A percentile compares a stretch with the other conserved stretches of the same genome.
Evolutionary conservation across 2,888 invertebrate genomes (phyloP).

Genomic region (Eupithecia subumbrata): DNA sequence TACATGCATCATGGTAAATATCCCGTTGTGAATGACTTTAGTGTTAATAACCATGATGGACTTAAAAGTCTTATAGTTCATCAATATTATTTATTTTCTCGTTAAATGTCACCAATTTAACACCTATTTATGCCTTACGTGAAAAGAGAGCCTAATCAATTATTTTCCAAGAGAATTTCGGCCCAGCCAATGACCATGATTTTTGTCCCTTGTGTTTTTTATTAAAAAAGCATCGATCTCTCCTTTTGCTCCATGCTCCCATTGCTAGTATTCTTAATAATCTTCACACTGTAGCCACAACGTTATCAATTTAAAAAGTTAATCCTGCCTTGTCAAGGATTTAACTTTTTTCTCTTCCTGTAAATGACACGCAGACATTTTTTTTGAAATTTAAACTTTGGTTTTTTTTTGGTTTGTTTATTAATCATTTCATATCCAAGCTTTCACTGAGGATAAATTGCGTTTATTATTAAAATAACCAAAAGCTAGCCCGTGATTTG

Average conservation of each 20-base stretch:
- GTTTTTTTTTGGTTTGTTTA: not conserved
- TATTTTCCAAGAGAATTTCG: too few species aligned
- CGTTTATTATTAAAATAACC: slow-evolving; percentile 8
- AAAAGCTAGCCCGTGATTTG: slow-evolving; percentile 9
- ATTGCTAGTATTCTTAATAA: too few species aligned
- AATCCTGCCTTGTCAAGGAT: slow-evolving; percentile 8
- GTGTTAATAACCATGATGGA: too few species aligned
- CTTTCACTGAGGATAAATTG: slow-evolving; percentile 10
- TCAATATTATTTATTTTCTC: too few species aligned
- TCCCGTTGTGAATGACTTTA: too few species aligned
- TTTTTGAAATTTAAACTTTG: not conserved
- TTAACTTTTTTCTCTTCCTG: not conserved
- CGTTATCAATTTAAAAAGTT: slow-evolving; percentile 9
- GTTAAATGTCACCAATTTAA: too few species aligned
- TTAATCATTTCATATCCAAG: not conserved
- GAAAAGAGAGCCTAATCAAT: too few species aligned
- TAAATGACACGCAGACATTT: not conserved
- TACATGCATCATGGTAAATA: too few species aligned
- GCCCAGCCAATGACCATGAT: too few species aligned
- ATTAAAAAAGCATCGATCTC: not conserved
- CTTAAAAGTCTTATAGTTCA: too few species aligned
- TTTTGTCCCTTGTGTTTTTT: too few species aligned
- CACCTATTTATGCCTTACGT: too few species aligned
- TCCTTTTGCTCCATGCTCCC: not conserved
- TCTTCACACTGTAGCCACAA: slow-evolving; percentile 24